Conservation (phyloP, 2,113 vertebrate genomes). For the Mobula hypostoma region DNA sequence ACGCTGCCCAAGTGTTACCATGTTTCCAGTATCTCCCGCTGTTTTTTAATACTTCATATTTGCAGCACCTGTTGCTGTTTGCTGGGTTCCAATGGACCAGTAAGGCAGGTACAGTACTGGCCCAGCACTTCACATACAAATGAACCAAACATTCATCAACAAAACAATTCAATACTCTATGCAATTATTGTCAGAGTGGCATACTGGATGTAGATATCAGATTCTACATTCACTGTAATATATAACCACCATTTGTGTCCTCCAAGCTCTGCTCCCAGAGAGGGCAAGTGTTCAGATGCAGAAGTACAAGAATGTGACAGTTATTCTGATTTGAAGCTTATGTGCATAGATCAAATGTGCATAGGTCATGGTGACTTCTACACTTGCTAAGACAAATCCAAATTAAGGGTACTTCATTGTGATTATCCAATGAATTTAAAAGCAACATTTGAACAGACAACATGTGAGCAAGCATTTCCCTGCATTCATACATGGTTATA, state of each 20-base stretch:
- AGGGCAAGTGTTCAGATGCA: not conserved
- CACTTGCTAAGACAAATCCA: conserved; percentile 43
- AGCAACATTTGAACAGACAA: not conserved
- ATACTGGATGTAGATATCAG: not conserved
- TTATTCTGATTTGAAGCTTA: conserved; percentile 17
- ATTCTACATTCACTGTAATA: not conserved
- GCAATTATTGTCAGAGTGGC: not conserved
- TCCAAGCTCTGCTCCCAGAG: not conserved
- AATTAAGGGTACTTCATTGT: conserved; percentile 51
- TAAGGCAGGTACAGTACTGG: not conserved
- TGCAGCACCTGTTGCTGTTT: no score
- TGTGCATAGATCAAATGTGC: conserved; percentile 45
- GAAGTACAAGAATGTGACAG: not conserved
- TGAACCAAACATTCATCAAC: not conserved
- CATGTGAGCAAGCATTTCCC: not conserved
- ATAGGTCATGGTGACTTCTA: conserved; percentile 45
- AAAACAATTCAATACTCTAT: not conserved
- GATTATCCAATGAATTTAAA: conserved; percentile 39
- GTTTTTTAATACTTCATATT: no score
- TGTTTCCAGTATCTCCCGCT: no score
- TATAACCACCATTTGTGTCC: not conserved
- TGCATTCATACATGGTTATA: not conserved
- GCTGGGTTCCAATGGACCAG: not conserved
- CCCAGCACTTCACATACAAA: not conserved
- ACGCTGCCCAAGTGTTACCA: no score